phyloP scores from a whole-genome alignment of 37 sponge, comb jelly and placozoan species.

The Lycopodina hypogea region DNA sequence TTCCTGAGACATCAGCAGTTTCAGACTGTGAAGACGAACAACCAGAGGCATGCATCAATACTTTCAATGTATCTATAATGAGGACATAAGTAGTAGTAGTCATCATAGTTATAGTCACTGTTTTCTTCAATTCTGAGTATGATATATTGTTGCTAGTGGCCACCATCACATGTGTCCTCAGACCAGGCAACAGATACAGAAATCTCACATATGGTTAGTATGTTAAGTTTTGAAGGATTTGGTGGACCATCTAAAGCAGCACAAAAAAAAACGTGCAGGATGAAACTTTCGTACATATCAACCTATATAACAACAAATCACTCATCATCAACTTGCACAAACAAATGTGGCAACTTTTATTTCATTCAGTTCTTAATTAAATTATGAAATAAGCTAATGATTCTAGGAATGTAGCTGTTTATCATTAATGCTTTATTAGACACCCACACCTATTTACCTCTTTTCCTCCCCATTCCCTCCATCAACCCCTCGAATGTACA shows the following conservation, averaged over 20 bases:
- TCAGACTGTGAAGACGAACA: not conserved
- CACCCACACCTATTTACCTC: too few species aligned
- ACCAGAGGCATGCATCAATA: not conserved
- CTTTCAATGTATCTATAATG: not conserved
- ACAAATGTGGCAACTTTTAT: too few species aligned
- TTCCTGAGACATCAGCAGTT: slow-evolving; percentile 8
- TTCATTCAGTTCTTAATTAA: too few species aligned
- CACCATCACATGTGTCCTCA: slow-evolving; percentile 17
- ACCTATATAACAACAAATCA: too few species aligned
- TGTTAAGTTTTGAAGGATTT: not conserved
- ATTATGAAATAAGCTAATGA: too few species aligned
- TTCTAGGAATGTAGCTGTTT: too few species aligned
- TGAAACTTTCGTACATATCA: too few species aligned
- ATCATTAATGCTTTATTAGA: too few species aligned
- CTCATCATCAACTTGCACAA: too few species aligned
- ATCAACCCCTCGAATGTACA: too few species aligned
- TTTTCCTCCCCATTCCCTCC: too few species aligned
- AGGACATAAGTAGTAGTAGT: not conserved
- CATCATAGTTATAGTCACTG: not conserved
- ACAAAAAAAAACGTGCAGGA: too few species aligned
- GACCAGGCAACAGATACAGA: slow-evolving; percentile 14
- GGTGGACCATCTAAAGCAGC: slow-evolving; percentile 10
- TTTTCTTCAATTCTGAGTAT: slow-evolving; percentile 1
- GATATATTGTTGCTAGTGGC: slow-evolving; percentile 1
- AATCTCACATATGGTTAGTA: not conserved